These are phyloP conservation scores for Phylloscopus collybita DNA, from an alignment of 2,797 vertebrate species.

Conservation along the genomic window DNA sequence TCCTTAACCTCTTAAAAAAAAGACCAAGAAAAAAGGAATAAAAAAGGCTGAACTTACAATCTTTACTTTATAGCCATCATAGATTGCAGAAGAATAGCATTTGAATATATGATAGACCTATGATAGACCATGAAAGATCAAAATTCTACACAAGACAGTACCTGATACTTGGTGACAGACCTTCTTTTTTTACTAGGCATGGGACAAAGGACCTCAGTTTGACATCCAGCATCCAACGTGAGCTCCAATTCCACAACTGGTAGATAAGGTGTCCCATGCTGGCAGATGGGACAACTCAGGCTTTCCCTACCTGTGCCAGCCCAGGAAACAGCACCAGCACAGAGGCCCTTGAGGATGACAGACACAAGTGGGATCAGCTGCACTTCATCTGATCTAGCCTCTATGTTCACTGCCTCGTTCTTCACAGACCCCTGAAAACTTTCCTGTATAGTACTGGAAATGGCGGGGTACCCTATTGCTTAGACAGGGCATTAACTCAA, in stretches of 20 bases:
- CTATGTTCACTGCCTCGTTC: background rate
- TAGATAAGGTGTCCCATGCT: rapidly evolving
- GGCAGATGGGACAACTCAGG: background rate
- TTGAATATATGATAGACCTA: background rate
- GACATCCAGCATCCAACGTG: background rate
- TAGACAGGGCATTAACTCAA: background rate
- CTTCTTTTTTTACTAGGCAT: background rate
- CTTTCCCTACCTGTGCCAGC: background rate
- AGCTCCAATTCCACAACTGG: background rate
- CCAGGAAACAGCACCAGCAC: background rate
- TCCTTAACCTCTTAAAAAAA: background rate
- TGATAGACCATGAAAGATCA: background rate
- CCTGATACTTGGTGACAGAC: background rate
- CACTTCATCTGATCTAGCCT: background rate
- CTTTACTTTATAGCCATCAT: background rate
- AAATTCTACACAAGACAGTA: background rate
- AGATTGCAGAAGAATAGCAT: background rate
- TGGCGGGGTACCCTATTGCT: background rate
- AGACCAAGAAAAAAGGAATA: too few relatives aligned
- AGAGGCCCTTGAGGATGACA: background rate
- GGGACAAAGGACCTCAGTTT: background rate
- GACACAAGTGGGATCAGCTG: background rate
- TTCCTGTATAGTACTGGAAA: background rate
- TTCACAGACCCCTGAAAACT: background rate
- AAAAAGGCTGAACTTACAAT: background rate